phyloP scores from a whole-genome alignment of 1,140 invertebrate species.

The Palaemon carinicauda region DNA sequence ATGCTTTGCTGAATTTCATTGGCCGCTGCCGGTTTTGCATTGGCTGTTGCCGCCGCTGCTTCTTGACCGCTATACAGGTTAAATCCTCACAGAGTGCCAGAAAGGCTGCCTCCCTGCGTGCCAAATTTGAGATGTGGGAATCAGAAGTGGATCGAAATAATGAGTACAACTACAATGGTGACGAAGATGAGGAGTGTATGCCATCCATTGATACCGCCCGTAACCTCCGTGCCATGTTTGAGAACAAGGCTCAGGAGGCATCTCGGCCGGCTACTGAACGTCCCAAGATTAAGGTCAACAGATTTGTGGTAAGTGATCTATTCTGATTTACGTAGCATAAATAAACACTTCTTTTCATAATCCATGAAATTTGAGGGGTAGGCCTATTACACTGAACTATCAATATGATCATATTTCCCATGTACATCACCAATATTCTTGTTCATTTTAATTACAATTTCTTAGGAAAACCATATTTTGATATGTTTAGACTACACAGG shows the following conservation, averaged over 20 bases:
- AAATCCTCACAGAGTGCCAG: constrained; percentile 73
- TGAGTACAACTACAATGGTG: constrained; percentile 58
- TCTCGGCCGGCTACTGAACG: constrained; percentile 68
- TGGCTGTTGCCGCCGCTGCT: constrained; percentile 34
- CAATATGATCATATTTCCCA: too few relatives aligned
- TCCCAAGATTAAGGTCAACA: constrained; percentile 77
- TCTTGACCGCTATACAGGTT: constrained; percentile 42
- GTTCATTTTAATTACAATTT: too few relatives aligned
- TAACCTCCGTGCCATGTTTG: constrained; percentile 83
- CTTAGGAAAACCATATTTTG: too few relatives aligned
- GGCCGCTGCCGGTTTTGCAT: neutral
- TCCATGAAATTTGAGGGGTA: too few relatives aligned
- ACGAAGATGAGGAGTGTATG: constrained; percentile 62
- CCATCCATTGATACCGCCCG: constrained; percentile 77
- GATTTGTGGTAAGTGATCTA: constrained; percentile 80
- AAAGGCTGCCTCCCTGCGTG: constrained; percentile 84
- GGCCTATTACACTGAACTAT: too few relatives aligned
- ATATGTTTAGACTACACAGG: too few relatives aligned
- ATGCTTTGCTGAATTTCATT: too few relatives aligned
- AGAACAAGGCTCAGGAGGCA: constrained; percentile 73
- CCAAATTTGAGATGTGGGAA: constrained; percentile 92
- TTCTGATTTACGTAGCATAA: too few relatives aligned
- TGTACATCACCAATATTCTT: too few relatives aligned
- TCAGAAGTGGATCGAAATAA: constrained; percentile 69
- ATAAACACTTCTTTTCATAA: too few relatives aligned